Base-by-base conservation (phyloP, 1,140 invertebrate species). In the Caerostris darwini region DNA sequence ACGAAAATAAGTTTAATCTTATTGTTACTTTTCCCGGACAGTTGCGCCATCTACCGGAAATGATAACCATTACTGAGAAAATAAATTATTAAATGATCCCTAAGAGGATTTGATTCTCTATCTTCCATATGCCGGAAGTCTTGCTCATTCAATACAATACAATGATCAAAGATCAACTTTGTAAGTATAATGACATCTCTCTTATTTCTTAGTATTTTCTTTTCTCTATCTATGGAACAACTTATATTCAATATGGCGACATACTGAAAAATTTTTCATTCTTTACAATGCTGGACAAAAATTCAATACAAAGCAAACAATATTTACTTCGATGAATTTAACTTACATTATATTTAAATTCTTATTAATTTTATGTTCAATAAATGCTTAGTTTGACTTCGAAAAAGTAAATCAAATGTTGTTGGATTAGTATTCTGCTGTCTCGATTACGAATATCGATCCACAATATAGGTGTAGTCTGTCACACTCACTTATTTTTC, bases 1-100 rank as follows among this genome's bases (percentile, higher is more conserved):
- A 85, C 19, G 7, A 85, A 85, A 85, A 10, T 58, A 5, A 12
- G 19, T 57, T 85, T 7, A 19, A 12, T 57, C 7, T 34, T 58
- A 85, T 58, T 59, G 83, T 12, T 58, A 85, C 82, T 58, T 85
- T 85, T 34, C 34, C 83, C 58, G 83, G n/a, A n/a, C 7, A 57
- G 83, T 85, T 85, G 57, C 83, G 83, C 83, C 83, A 85, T 85
- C 83, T 85, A 85, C 58, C n/a, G 83, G 56, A 7, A 10, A 5
- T 3, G 17, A 85, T 34, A 57, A 8, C n/a, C 56, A 58, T 34
- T 85, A 85, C 54, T 50, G 54, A 34, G 34, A n/a, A 58, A n/a
- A 57, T 85, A 85, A 85, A 50, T 77, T 85, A 85, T 85, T 50
- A 85, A 85, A 85, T 50, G 56, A 5, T 19, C 19, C 4, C 83